Evolutionary conservation across 2,888 invertebrate genomes (phyloP).

Genomic region (Rotaria macrura): DNA sequence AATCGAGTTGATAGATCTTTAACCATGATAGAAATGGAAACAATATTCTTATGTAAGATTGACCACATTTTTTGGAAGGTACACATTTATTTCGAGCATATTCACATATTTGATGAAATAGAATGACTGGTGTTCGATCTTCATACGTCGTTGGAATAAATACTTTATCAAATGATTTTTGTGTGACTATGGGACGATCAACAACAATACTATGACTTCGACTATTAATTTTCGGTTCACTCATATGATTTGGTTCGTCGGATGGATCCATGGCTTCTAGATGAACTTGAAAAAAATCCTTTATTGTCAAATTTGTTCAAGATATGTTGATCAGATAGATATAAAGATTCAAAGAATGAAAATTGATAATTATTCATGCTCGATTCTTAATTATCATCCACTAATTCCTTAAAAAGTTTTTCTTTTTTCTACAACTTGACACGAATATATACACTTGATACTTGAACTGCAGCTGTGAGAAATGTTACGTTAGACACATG

Average conservation of each 20-base stretch:
- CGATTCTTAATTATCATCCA: too few species aligned
- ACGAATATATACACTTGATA: too few species aligned
- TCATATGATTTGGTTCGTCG: background rate
- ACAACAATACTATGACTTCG: background rate
- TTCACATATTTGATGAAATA: background rate
- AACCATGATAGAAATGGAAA: slow-evolving; percentile 7
- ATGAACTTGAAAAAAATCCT: background rate
- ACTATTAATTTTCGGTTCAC: background rate
- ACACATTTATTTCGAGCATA: background rate
- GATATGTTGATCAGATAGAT: too few species aligned
- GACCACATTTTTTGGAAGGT: background rate
- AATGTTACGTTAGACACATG: too few species aligned
- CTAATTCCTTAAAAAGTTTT: too few species aligned
- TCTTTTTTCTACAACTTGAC: too few species aligned
- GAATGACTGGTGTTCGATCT: background rate
- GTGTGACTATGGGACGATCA: background rate
- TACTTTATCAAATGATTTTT: slow-evolving; percentile 9
- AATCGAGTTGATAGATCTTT: background rate
- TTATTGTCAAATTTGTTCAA: background rate
- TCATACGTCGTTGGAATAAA: background rate
- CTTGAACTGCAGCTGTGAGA: too few species aligned
- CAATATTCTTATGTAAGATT: background rate
- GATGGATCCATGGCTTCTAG: background rate
- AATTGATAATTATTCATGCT: too few species aligned
- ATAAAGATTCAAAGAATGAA: too few species aligned